phyloP scores from a whole-genome alignment of 2,797 vertebrate species.

The Paramormyrops hopkinsi region DNA sequence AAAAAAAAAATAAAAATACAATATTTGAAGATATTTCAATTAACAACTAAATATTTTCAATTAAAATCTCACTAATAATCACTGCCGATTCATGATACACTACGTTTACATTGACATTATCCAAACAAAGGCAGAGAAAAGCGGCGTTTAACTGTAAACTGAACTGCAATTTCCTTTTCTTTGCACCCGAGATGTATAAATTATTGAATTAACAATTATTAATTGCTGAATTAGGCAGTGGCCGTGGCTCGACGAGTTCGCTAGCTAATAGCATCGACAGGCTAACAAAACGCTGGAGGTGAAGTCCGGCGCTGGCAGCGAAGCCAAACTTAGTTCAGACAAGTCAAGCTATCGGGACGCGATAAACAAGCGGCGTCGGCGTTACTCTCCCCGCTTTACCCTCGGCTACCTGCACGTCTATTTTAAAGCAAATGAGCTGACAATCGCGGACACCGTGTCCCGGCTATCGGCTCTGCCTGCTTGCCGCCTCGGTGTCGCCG shows the following conservation, averaged over 20 bases:
- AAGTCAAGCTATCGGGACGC: not conserved
- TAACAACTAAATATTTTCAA: not conserved
- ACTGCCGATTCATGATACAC: not conserved
- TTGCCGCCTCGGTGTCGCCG: constrained; percentile 6
- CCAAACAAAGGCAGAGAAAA: not conserved
- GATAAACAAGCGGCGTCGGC: constrained; percentile 4
- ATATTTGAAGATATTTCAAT: not conserved
- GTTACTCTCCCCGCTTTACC: constrained; percentile 32
- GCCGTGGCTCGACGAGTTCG: not conserved
- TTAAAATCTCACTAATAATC: not conserved
- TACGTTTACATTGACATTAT: not conserved
- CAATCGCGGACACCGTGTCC: not conserved
- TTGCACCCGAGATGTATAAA: not conserved
- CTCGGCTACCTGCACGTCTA: constrained; percentile 9
- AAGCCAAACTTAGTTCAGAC: constrained; percentile 9
- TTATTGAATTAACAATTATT: not conserved
- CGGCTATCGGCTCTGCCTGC: not conserved
- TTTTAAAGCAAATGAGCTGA: not conserved
- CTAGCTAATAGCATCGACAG: not conserved
- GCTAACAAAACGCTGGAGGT: not conserved
- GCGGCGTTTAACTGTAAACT: not conserved
- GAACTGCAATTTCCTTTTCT: not conserved
- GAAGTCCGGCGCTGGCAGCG: not conserved
- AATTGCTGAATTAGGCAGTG: not conserved
- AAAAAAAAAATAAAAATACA: not conserved